Evolutionary conservation across 1,140 invertebrate species (phyloP), one percentile per base, ranked within the genome.

Genomic region (Papilio helenus): DNA sequence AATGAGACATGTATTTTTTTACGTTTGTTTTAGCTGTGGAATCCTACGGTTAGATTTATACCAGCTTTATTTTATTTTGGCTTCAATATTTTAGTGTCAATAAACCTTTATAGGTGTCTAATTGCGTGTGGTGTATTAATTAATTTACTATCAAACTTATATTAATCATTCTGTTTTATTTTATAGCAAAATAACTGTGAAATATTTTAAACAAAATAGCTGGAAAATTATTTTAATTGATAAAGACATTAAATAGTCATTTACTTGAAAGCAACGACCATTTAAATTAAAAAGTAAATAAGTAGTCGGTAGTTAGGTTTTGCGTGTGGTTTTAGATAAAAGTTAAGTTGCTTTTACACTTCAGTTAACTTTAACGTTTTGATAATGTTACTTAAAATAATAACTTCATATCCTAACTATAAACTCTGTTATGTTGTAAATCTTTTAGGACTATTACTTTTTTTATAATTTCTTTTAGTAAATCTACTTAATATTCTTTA

Each of bases 1-100:
- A 55, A 20, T 18, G 51, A n/a, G 18, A n/a, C 3, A 18, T n/a
- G 12, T 20, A 2, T 7, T 55, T n/a, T n/a, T 2, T 8, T 55
- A 9, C 1, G 8, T n/a, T 7, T 55, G 18, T 20, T 55, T 55
- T 20, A 7, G 51, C 18, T 4, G n/a, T 77, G 55, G 39, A 61
- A 76, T 61, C 12, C 55, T 77, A 65, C 55, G 74, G 55, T 77
- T 42, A 77, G 55, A 77, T 77, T 77, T 42, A 76, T 76, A 51
- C 26, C 49, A 16, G 26, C 34, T 61, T 76, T 61, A 76, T 76
- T 26, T 77, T 65, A 65, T 44, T 77, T 77, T 61, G 76, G 14
- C 55, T 29, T 34, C 51, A n/a, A 76, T 1, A 58, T 26, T 58
- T 58, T 58, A 51, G 26, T 76, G 74, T 76, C 51, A 76, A 39